Evolutionary conservation across 2,888 invertebrate species (phyloP).

Genomic region (Alsophila aescularia): DNA sequence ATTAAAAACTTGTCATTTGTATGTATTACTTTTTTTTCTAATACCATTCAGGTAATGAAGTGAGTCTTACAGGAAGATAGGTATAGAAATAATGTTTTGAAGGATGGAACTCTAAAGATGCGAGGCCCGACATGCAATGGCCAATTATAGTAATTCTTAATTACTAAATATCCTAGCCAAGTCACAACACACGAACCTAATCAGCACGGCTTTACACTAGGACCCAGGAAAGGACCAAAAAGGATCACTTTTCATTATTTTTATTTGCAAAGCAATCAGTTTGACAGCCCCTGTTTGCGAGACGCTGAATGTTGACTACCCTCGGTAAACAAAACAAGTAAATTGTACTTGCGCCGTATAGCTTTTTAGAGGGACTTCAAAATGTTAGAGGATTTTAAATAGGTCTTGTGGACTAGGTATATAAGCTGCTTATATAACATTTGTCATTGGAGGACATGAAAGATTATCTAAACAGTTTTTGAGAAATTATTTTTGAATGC

Average conservation of each 20-base stretch:
- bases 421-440: background rate
- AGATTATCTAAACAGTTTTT: background rate
- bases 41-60: too few species aligned
- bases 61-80: too few species aligned
- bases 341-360: conserved; percentile 45
- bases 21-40: too few species aligned
- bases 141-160: too few species aligned
- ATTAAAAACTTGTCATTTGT: too few species aligned
- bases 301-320: conserved; percentile 30
- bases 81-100: too few species aligned
- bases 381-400: background rate
- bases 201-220: conserved; percentile 1
- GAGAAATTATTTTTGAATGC: background rate
- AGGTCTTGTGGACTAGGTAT: background rate
- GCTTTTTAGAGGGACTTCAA: background rate
- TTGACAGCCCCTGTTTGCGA: conserved; percentile 43
- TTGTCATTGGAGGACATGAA: background rate
- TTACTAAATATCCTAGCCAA: too few species aligned
- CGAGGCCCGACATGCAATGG: too few species aligned
- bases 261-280: conserved; percentile 73
- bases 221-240: conserved; percentile 6
- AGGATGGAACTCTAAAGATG: too few species aligned
- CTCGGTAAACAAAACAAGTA: conserved; percentile 53
- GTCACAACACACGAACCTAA: conserved; percentile 17
- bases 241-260: conserved; percentile 63